These are phyloP conservation scores for Pagetopsis macropterus DNA, from an alignment of 2,797 vertebrate genomes.

Conservation along the genomic window DNA sequence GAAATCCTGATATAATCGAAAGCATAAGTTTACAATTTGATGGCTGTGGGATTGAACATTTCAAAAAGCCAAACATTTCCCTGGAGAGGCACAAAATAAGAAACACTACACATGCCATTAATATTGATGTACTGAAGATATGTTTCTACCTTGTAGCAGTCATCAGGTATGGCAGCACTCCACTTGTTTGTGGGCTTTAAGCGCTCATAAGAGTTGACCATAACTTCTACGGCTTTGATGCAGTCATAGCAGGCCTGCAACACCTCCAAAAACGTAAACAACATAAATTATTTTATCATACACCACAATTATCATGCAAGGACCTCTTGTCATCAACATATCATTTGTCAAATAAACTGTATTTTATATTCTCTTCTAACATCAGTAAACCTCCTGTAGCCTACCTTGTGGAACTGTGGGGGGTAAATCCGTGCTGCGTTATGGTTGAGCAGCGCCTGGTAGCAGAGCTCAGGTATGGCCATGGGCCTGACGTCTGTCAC, in stretches of 20 bases:
- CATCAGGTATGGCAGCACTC: constrained; percentile 89
- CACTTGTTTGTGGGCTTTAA: constrained; percentile 89
- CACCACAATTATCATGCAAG: not conserved
- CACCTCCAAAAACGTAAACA: constrained; percentile 81
- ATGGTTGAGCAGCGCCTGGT: constrained; percentile 92
- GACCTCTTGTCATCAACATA: not conserved
- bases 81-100: no score
- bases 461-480: constrained; percentile 89
- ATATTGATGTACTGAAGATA: not conserved
- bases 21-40: no score
- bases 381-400: not conserved
- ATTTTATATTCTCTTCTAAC: not conserved
- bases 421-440: constrained; percentile 91
- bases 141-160: constrained; percentile 85
- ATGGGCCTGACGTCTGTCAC: constrained; percentile 88
- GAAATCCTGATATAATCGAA: no score
- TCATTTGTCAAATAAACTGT: not conserved
- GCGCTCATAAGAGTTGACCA: constrained; percentile 90
- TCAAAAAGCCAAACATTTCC: no score
- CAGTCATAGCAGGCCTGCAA: constrained; percentile 88
- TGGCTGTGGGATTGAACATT: no score
- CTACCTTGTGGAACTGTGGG: constrained; percentile 96
- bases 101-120: not conserved
- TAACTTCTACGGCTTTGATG: constrained; percentile 89
- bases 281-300: not conserved